phyloP scores from a whole-genome alignment of 2,888 invertebrate genomes.

The Elmis aenea region DNA sequence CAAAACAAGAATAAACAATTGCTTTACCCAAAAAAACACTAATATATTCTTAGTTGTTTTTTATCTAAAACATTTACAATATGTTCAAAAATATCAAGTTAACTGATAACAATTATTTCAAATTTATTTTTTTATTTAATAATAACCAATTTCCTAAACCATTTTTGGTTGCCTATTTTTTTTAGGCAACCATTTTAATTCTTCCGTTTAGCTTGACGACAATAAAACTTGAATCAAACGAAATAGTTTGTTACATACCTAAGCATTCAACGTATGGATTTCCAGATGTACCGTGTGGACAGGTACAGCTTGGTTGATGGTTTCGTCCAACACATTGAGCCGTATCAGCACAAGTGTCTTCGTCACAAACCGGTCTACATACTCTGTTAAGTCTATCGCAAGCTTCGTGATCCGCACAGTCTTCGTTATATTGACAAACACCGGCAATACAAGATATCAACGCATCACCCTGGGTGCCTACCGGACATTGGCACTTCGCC shows the following conservation, averaged over 20 bases:
- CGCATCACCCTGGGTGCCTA: conserved; percentile 81
- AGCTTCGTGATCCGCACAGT: conserved; percentile 78
- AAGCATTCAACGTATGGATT: conserved; percentile 71
- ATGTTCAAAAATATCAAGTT: no score
- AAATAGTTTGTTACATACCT: conserved; percentile 41
- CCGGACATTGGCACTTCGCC: conserved; percentile 77
- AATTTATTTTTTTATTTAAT: no score
- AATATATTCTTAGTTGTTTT: no score
- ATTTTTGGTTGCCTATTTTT: no score
- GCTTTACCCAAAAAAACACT: no score
- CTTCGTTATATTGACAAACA: conserved; percentile 83
- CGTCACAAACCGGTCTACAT: conserved; percentile 76
- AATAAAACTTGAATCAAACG: no score
- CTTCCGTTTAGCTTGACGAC: no score
- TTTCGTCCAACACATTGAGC: conserved; percentile 70
- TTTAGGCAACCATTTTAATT: no score
- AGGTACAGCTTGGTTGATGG: conserved; percentile 75
- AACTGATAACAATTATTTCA: no score
- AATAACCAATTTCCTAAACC: no score
- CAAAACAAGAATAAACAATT: no score
- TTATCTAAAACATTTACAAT: no score
- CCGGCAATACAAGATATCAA: conserved; percentile 75
- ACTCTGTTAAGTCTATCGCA: conserved; percentile 79
- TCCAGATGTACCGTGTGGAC: conserved; percentile 69
- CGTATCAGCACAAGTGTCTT: conserved; percentile 72